Conservation (phyloP, 2,797 vertebrate genomes). For the Danio tinwini region DNA sequence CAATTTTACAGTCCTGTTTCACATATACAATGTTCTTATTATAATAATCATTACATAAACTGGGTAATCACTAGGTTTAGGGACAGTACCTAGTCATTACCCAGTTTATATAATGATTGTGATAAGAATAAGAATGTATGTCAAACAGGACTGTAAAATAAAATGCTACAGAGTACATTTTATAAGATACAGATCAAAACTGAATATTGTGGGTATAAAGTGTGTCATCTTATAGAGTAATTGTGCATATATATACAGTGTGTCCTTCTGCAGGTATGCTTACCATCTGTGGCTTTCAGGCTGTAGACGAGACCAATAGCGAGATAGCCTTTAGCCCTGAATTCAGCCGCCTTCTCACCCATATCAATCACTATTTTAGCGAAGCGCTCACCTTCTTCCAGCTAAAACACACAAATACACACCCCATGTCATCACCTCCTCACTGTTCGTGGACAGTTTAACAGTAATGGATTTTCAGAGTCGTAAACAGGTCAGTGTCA, state of each 20-base stretch:
- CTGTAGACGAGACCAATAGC: conserved; percentile 94
- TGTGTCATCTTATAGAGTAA: neutral
- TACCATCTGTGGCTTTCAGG: conserved; percentile 96
- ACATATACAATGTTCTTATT: no score
- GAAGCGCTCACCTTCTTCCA: conserved; percentile 96
- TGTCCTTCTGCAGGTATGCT: conserved; percentile 56
- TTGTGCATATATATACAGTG: neutral
- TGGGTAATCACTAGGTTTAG: no score
- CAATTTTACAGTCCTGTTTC: no score
- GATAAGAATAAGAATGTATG: no score
- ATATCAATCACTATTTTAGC: conserved; percentile 92
- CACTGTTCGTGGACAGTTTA: neutral
- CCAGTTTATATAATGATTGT: no score
- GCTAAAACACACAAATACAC: conserved; percentile 70
- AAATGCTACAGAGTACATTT: neutral
- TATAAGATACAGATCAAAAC: neutral
- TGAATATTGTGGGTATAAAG: neutral
- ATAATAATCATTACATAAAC: no score
- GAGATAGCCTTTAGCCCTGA: conserved; percentile 94
- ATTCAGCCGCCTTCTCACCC: conserved; percentile 94
- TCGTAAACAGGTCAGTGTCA: conserved; percentile 38
- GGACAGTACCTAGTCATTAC: no score
- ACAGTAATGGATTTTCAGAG: conserved; percentile 14
- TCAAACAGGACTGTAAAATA: no score
- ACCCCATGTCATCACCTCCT: conserved; percentile 37